Conservation (phyloP, 2,888 invertebrate genomes). For the Philaethria dido region DNA sequence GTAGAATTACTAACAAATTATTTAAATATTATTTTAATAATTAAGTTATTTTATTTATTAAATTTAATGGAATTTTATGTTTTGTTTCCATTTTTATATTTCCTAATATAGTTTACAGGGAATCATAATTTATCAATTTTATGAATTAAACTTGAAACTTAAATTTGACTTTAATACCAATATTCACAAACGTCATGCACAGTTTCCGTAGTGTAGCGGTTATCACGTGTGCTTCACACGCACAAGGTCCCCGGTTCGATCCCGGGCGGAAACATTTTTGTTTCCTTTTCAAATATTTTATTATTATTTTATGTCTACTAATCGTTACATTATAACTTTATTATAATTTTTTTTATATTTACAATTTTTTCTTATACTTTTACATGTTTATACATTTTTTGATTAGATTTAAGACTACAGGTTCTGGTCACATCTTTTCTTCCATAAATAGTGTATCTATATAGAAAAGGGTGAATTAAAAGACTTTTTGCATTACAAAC, state of each 20-base stretch:
- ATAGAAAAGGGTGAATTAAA: too few species aligned
- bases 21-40: background rate
- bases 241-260: conserved; percentile 89
- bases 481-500: too few species aligned
- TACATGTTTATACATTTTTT: too few species aligned
- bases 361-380: too few species aligned
- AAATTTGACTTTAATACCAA: background rate
- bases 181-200: rapidly evolving
- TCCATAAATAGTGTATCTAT: too few species aligned
- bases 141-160: too few species aligned
- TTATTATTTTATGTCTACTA: background rate
- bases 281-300: conserved; percentile 16
- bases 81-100: conserved; percentile 1
- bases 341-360: too few species aligned
- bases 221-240: conserved; percentile 92
- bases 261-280: conserved; percentile 85
- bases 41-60: background rate
- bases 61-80: background rate
- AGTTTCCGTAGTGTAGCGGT: conserved; percentile 90
- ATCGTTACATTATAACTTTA: too few species aligned
- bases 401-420: too few species aligned
- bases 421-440: too few species aligned
- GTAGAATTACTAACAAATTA: background rate
- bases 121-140: too few species aligned
- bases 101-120: too few species aligned